These are phyloP conservation scores for Phorcus lineatus DNA, from an alignment of 2,888 invertebrate species.

Conservation along the genomic window DNA sequence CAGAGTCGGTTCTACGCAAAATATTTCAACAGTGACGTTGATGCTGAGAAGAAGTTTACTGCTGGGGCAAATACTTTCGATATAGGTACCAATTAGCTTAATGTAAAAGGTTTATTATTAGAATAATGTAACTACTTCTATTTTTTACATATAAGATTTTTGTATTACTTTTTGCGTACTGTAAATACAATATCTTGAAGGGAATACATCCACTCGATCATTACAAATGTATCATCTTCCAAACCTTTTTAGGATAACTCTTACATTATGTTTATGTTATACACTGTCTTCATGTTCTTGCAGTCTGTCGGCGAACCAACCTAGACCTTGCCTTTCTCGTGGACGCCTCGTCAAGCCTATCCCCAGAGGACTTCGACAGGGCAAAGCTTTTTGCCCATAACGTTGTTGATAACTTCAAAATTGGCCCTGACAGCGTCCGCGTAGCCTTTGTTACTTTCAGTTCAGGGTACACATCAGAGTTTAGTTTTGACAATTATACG, in stretches of 20 bases:
- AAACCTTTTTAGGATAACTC: too few relatives aligned
- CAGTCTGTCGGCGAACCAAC: conserved; percentile 49
- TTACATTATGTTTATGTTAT: too few relatives aligned
- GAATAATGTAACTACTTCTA: too few relatives aligned
- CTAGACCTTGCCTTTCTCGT: conserved; percentile 74
- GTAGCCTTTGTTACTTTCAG: conserved; percentile 74
- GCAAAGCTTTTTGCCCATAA: conserved; percentile 68
- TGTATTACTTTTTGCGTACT: too few relatives aligned
- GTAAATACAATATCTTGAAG: too few relatives aligned
- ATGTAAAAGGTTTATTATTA: too few relatives aligned
- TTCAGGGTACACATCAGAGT: conserved; percentile 67
- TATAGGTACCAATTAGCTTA: too few relatives aligned
- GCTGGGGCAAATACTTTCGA: too few relatives aligned
- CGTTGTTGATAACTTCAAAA: conserved; percentile 70
- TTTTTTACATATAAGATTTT: too few relatives aligned
- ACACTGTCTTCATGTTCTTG: too few relatives aligned
- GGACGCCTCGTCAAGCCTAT: conserved; percentile 75
- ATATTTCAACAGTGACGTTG: neutral
- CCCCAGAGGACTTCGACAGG: conserved; percentile 63
- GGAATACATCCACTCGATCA: too few relatives aligned
- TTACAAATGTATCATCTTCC: too few relatives aligned
- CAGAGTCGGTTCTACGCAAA: neutral
- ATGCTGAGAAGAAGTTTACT: neutral
- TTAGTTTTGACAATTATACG: conserved; percentile 56
- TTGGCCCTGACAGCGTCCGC: conserved; percentile 67